Evolutionary conservation across 2,888 invertebrate genomes (phyloP).

Genomic region (Stegophylla sp.): DNA sequence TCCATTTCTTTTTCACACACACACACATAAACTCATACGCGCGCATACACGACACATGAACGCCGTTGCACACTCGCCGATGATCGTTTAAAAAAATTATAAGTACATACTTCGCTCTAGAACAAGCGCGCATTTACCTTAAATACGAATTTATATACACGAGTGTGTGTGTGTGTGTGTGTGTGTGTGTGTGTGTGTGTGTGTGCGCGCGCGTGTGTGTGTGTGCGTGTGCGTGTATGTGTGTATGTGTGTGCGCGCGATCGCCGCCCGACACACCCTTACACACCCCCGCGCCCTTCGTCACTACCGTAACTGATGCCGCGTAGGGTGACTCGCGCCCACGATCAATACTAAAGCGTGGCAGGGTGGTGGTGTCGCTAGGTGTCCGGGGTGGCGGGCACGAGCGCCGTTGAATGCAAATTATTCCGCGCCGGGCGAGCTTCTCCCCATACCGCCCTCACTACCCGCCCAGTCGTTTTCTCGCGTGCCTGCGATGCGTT

Average conservation of each 20-base stretch:
- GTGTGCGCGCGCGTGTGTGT: background rate
- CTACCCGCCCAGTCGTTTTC: background rate
- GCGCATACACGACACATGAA: background rate
- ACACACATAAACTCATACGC: too few species aligned
- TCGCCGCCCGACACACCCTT: constrained; percentile 35
- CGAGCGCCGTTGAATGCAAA: constrained; percentile 50
- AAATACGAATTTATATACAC: background rate
- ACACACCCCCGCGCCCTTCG: constrained; percentile 3
- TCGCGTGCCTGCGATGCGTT: background rate
- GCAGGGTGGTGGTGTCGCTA: background rate
- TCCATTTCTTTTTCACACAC: background rate
- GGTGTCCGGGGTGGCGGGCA: constrained; percentile 27
- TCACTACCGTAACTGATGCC: background rate
- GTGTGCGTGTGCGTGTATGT: background rate
- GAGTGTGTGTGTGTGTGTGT: background rate
- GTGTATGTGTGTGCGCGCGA: background rate
- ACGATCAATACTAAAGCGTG: constrained; percentile 44
- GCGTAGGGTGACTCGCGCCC: constrained; percentile 6
- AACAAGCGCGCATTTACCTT: background rate
- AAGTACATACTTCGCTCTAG: background rate
- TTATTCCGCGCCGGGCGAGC: constrained; percentile 14
- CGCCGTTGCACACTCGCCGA: background rate
- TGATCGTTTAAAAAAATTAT: constrained; percentile 34
- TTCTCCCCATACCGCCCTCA: background rate
- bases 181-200: background rate